Percentiles rank a stretch among this genome's conserved stretches.
Evolutionary conservation across 2,797 vertebrate genomes (phyloP).

Genomic region (Rhinophrynus dorsalis): DNA sequence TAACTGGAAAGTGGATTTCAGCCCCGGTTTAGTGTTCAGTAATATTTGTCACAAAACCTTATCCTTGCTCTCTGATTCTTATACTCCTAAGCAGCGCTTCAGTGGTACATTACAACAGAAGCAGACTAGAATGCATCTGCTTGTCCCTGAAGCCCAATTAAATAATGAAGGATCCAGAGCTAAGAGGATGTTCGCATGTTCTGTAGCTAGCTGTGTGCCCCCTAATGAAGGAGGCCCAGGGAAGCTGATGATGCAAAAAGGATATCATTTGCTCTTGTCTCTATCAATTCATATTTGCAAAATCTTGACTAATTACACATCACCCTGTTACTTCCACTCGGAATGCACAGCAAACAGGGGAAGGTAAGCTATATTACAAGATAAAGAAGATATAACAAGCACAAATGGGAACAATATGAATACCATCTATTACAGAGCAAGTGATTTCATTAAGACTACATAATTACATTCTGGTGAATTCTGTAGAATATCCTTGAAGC

Average conservation of each 20-base stretch:
- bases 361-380: not conserved
- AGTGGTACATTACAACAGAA: not conserved
- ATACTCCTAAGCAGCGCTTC: not conserved
- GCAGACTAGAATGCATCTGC: not conserved
- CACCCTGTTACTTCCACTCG: not conserved
- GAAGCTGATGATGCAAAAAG: slow-evolving; percentile 15
- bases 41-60: too few species aligned
- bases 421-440: too few species aligned
- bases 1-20: too few species aligned
- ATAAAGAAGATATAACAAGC: not conserved
- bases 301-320: not conserved
- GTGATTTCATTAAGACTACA: too few species aligned
- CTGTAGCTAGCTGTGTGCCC: not conserved
- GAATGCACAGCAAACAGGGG: not conserved
- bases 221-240: not conserved
- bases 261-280: not conserved
- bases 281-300: slow-evolving; percentile 4
- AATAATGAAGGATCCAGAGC: slow-evolving; percentile 10
- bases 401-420: not conserved
- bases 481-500: too few species aligned
- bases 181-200: not conserved
- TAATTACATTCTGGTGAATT: too few species aligned
- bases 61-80: too few species aligned
- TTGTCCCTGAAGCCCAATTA: slow-evolving; percentile 6
- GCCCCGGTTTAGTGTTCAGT: too few species aligned